These are phyloP conservation scores for Aleiodes sp. DNA, from an alignment of 1,140 invertebrate genomes.

Conservation along the genomic window DNA sequence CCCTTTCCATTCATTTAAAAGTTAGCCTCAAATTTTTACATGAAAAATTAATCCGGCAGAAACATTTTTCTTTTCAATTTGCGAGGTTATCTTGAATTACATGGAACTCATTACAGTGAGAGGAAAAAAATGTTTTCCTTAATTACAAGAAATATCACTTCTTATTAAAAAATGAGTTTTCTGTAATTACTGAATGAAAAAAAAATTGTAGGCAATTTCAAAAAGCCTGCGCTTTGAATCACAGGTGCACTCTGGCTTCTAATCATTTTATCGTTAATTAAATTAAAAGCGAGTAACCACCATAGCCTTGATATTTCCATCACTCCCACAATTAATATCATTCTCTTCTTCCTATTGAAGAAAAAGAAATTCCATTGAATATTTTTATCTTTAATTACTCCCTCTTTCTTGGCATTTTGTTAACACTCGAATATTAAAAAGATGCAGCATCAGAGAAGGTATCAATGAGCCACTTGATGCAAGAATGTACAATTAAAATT, in stretches of 20 bases:
- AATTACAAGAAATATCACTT: too few relatives aligned
- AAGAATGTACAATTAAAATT: slow-evolving; percentile 7
- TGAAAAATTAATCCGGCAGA: neutral
- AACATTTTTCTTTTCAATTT: neutral
- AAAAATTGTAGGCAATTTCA: too few relatives aligned
- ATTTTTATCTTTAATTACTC: neutral
- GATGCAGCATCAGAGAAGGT: neutral
- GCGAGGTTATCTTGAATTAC: too few relatives aligned
- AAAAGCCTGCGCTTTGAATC: neutral
- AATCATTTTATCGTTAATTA: neutral
- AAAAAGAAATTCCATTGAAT: neutral
- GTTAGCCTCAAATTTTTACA: neutral
- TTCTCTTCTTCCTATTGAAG: too few relatives aligned
- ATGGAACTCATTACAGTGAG: too few relatives aligned
- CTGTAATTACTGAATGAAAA: too few relatives aligned
- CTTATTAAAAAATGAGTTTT: too few relatives aligned
- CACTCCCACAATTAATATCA: neutral
- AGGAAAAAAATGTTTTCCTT: too few relatives aligned
- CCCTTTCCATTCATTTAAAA: too few relatives aligned
- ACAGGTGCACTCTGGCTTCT: neutral
- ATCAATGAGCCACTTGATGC: slow-evolving; percentile 6
- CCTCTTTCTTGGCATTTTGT: neutral
- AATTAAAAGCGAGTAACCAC: neutral
- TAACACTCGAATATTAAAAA: neutral
- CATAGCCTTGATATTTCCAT: neutral